Percentiles rank a stretch among this genome's conserved stretches.
phyloP scores from a whole-genome alignment of 1,140 invertebrate species.

The Apis mellifera region Amel_HAv3.1 CM009935.2:9845501-9846000 shows the following conservation, averaged over 20 bases:
- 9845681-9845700: slow-evolving; percentile 81
- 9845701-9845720: slow-evolving; percentile 77
- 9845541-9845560: slow-evolving; percentile 71
- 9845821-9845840: slow-evolving; percentile 78
- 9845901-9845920: neutral
- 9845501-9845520: neutral
- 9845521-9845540: slow-evolving; percentile 64
- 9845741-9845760: slow-evolving; percentile 72
- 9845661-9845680: slow-evolving; percentile 79
- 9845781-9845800: slow-evolving; percentile 80
- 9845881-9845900: slow-evolving; percentile 31
- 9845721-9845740: slow-evolving; percentile 74
- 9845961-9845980: neutral
- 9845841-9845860: slow-evolving; percentile 79
- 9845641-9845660: slow-evolving; percentile 76
- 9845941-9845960: neutral
- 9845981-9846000: neutral
- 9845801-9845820: slow-evolving; percentile 80
- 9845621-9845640: slow-evolving; percentile 80
- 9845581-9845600: slow-evolving; percentile 77
- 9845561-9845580: slow-evolving; percentile 80
- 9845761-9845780: slow-evolving; percentile 79
- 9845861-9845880: slow-evolving; percentile 60
- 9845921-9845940: neutral
- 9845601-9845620: slow-evolving; percentile 80